These are phyloP conservation scores for Baccha elongata DNA, from an alignment of 2,888 invertebrate species.

Conservation along the genomic window DNA sequence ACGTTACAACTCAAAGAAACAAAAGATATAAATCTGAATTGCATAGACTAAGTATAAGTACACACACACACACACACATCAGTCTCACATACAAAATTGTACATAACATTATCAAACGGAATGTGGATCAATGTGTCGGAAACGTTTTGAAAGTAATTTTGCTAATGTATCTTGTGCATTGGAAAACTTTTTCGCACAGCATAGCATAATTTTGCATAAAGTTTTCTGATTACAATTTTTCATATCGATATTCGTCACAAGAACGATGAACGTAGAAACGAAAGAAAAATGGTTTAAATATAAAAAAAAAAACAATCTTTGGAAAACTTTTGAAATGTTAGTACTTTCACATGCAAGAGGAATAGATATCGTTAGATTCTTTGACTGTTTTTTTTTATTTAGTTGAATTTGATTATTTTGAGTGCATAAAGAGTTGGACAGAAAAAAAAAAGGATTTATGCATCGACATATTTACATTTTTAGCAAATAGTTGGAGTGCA, in stretches of 20 bases:
- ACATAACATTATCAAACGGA: conserved; percentile 28
- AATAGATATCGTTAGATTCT: conserved; percentile 16
- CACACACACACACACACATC: background rate
- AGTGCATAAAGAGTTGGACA: conserved; percentile 37
- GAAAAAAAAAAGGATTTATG: background rate
- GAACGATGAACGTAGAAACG: conserved; percentile 5
- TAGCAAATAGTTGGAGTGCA: background rate
- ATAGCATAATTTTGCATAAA: conserved; percentile 63
- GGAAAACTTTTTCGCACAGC: conserved; percentile 45
- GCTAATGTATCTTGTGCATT: conserved; percentile 64
- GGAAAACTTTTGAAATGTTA: conserved; percentile 38
- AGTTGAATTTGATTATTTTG: conserved; percentile 42
- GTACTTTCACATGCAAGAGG: conserved; percentile 6
- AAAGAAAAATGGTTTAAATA: conserved; percentile 27
- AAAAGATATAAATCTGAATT: conserved; percentile 37
- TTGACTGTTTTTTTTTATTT: conserved; percentile 4
- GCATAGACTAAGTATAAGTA: conserved; percentile 5
- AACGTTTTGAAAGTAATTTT: conserved; percentile 66
- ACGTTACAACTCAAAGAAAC: conserved; percentile 15
- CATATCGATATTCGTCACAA: conserved; percentile 58
- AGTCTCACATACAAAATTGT: background rate
- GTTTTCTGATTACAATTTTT: conserved; percentile 62
- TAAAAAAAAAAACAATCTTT: background rate
- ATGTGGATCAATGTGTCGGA: conserved; percentile 56
- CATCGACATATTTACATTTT: background rate